Percentiles rank a stretch among this genome's conserved stretches.
phyloP scores from a whole-genome alignment of 2,888 invertebrate genomes.

The Caenorhabditis drosophilae region DNA sequence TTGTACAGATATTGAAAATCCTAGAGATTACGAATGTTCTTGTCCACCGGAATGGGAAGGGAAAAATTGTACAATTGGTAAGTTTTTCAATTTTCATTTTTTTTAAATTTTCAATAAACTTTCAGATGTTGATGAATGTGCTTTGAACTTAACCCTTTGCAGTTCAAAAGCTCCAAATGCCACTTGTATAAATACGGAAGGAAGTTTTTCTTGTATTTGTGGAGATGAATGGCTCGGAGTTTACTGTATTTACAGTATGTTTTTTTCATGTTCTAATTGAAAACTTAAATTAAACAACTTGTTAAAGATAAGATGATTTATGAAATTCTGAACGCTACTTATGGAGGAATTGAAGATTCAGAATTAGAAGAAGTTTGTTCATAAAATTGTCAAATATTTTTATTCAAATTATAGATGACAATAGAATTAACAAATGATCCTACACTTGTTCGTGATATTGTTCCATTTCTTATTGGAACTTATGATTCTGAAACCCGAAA shows the following conservation, averaged over 20 bases:
- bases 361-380: no score
- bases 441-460: slow-evolving; percentile 37
- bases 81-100: no score
- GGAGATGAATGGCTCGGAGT: slow-evolving; percentile 26
- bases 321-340: slow-evolving; percentile 32
- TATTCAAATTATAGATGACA: no score
- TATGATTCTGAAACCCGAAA: slow-evolving; percentile 20
- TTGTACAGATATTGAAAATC: no score
- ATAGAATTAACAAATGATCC: slow-evolving; percentile 44
- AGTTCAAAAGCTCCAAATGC: slow-evolving; percentile 29
- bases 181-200: slow-evolving; percentile 31
- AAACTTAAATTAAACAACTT: slow-evolving; percentile 1
- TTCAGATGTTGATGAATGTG: no score
- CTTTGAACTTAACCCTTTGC: slow-evolving; percentile 19
- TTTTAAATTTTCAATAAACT: no score
- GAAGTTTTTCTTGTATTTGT: slow-evolving; percentile 35
- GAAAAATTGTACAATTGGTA: no score
- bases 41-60: no score
- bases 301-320: slow-evolving; percentile 37
- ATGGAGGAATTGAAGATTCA: slow-evolving; percentile 20
- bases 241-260: slow-evolving; percentile 22
- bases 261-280: neutral
- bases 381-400: no score
- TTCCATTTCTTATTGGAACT: slow-evolving; percentile 49
- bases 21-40: no score